Evolutionary conservation across 2,888 invertebrate species (phyloP), one percentile per base, ranked within the genome.

Genomic region (Laspeyria flexula): DNA sequence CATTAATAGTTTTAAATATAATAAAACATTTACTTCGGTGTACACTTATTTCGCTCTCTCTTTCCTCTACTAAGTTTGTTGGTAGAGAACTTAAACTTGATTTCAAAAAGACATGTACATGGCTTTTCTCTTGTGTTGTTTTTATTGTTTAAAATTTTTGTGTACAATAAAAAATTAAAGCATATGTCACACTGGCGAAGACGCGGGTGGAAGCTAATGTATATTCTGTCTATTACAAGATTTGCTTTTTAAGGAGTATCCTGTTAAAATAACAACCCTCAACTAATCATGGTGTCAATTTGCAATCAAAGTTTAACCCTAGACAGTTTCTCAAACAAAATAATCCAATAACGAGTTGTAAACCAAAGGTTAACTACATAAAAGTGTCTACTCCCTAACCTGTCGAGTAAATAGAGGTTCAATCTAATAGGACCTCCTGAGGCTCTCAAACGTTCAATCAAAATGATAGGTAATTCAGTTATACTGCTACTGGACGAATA

Each of bases 391-490:
- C 55, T 59, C 18, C 48, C 45, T 71, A 75, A 78, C 70, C 59
- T 62, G 76, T 51, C 70, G 73, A 58, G 81, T 77, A 88, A 86
- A 86, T 79, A 86, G 79, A 73, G 75, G 70, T 77, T 67, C 68
- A 65, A 76, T 75, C 80, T 86, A 86, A 85, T 81, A 75, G 75
- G 68, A 67, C 71, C 85, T 85, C 82, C 75, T 64, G 85, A 83
- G 85, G 78, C 80, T 84, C 80, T 84, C 86, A 83, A 87, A 84
- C 88, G 88, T 77, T 90, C 90, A 90, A 90, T 91, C 90, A 90
- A 86, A 89, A 87, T 87, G 86, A 88, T 88, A 84, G 89, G 85
- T 91, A 88, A 91, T 89, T 87, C 85, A 85, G 86, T 91, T 91
- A 88, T 65, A 75, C 76, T 79, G 80, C 85, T 84, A 75, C 88